Evolutionary conservation across 2,797 vertebrate species (phyloP).

Genomic region (Podargus strigoides): DNA sequence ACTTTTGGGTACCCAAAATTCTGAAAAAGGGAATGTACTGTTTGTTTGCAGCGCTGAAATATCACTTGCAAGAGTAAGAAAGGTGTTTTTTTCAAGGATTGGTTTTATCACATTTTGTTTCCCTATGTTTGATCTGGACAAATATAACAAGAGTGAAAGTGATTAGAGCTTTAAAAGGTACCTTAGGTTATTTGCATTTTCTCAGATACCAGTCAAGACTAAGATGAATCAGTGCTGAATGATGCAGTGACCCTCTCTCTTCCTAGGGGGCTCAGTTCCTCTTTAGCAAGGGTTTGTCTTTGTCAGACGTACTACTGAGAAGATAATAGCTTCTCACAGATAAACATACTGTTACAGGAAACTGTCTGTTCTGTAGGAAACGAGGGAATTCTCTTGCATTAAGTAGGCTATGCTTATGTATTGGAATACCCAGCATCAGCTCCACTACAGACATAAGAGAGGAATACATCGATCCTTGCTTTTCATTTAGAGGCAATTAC

Average conservation of each 20-base stretch:
- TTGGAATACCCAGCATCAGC: not conserved
- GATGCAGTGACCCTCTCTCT: not conserved
- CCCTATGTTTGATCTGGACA: not conserved
- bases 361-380: not conserved
- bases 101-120: not conserved
- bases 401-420: not conserved
- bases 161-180: not conserved
- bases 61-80: not conserved
- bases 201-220: not conserved
- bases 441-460: not conserved
- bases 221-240: not conserved
- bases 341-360: not conserved
- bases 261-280: not conserved
- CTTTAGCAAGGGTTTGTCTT: not conserved
- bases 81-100: not conserved
- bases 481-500: not conserved
- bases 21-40: not conserved
- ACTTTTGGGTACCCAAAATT: not conserved
- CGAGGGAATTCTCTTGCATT: not conserved
- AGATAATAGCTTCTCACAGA: not conserved
- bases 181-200: not conserved
- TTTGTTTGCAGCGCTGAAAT: not conserved
- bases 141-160: not conserved
- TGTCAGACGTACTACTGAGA: not conserved
- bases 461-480: not conserved